Evolutionary conservation across 2,113 vertebrate species (phyloP), one percentile per base, ranked within the genome.

Genomic region (Blennius ocellaris): DNA sequence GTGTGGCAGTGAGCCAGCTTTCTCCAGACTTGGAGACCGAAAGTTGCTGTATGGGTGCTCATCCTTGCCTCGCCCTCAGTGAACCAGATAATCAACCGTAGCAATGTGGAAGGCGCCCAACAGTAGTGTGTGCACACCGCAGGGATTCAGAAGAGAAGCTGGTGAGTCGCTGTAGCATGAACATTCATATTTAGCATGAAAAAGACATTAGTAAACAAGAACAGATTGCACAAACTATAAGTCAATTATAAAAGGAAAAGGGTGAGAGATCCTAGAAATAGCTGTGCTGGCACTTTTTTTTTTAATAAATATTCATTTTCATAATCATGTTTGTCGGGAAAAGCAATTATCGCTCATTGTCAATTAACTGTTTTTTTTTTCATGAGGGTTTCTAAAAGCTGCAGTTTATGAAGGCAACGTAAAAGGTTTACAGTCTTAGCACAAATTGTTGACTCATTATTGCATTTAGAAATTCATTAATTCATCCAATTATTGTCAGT

Each of bases 71-170:
- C 15, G 10, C 60, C 81, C 68, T 81, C 54, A 30, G 12, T 79
- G 68, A 81, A 81, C 56, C 75, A 59, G 43, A 61, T 72, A 78
- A 85, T 77, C 81, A 82, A 64, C 77, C 39, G 16, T 74, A 16
- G 51, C 54, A 40, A 54, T 15, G 38, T 80, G 73, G 69, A 82
- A 69, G 55, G 52, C 38, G 21, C 71, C 61, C 58, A 66, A 57
- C 67, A 53, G 76, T 53, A 40, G 62, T 11, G 11, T 37, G 62
- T 40, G 53, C 57, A 45, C 38, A 38, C 67, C 37, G 0, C 47
- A 7, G 73, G 69, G 69, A 78, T 40, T 21, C 8, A 1, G 45
- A 8, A 9, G 7, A 73, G 12, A 64, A 44, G 72, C 49, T 67
- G 73, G 30, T 48, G 40, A 60, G 65, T 17, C 55, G 62, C 63